These are phyloP conservation scores for Diabrotica balteata DNA, from an alignment of 2,888 invertebrate species.

Conservation along the genomic window DNA sequence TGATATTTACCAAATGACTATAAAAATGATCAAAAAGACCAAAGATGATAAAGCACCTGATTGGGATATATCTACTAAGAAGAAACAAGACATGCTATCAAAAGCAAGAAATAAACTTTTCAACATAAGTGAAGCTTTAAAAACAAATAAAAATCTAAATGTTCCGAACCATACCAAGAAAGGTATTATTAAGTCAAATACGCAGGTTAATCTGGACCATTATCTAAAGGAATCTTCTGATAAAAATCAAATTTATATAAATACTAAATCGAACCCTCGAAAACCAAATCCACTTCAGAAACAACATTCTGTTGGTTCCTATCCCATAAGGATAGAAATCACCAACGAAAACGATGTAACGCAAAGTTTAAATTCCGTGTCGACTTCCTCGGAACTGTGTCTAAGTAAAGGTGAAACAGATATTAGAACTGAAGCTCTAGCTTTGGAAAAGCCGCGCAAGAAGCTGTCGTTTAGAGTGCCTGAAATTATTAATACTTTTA, in stretches of 20 bases:
- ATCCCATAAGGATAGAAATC: constrained; percentile 54
- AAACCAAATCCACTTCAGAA: constrained; percentile 49
- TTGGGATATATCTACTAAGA: constrained; percentile 57
- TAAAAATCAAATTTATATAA: constrained; percentile 50
- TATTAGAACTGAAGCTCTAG: constrained; percentile 59
- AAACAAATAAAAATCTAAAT: constrained; percentile 55
- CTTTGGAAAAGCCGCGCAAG: constrained; percentile 74
- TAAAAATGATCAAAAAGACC: constrained; percentile 44
- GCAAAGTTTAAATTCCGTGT: constrained; percentile 47
- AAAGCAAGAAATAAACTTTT: constrained; percentile 55
- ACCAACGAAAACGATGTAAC: constrained; percentile 44
- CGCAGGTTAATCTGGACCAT: constrained; percentile 62
- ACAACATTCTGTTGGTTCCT: constrained; percentile 56
- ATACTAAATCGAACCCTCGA: constrained; percentile 34
- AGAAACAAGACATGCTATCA: constrained; percentile 58
- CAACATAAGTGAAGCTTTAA: constrained; percentile 59
- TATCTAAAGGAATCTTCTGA: constrained; percentile 60
- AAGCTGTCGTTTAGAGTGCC: constrained; percentile 89
- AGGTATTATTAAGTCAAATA: constrained; percentile 55
- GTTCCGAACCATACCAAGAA: constrained; percentile 48
- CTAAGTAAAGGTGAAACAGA: constrained; percentile 54
- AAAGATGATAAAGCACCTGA: constrained; percentile 61
- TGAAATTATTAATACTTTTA: constrained; percentile 63
- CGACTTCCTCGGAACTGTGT: constrained; percentile 54
- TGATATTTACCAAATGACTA: constrained; percentile 5